Evolutionary conservation across 1,140 invertebrate genomes (phyloP).

Genomic region (Coenobita brevimanus): DNA sequence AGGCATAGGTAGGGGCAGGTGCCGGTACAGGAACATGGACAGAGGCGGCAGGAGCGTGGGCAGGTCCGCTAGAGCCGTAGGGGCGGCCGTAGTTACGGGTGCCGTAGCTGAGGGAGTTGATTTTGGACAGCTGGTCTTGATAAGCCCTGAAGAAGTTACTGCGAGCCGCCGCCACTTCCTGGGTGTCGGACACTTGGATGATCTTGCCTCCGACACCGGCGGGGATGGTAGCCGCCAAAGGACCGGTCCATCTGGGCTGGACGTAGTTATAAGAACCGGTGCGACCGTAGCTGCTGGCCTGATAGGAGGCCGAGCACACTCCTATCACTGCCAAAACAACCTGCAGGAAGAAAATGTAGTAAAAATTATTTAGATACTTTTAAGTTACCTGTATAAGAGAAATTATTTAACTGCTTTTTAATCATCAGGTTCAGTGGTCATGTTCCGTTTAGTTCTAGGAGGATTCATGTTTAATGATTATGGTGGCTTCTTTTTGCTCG

Average conservation of each 20-base stretch:
- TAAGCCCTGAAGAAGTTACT: conserved; percentile 12
- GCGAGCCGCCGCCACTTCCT: conserved; percentile 19
- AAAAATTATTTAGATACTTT: neutral
- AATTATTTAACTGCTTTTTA: no score
- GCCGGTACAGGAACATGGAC: no score
- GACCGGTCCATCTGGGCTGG: conserved; percentile 32
- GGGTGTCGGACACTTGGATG: conserved; percentile 30
- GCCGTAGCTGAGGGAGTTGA: neutral
- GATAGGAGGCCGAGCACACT: conserved; percentile 28
- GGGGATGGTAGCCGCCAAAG: conserved; percentile 34
- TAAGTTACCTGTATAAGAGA: neutral
- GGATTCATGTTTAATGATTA: no score
- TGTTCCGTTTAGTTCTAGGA: no score
- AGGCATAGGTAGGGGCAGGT: no score
- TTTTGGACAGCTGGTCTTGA: conserved; percentile 1
- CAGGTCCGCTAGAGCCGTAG: neutral
- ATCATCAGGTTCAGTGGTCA: no score
- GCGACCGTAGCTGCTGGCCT: conserved; percentile 7
- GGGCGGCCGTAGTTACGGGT: neutral
- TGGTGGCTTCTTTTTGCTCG: no score
- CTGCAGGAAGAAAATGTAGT: neutral
- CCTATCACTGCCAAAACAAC: conserved; percentile 50
- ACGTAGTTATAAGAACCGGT: neutral
- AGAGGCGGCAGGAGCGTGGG: no score
- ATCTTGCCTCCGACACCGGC: conserved; percentile 40